These are phyloP conservation scores for Phallusia fumigata DNA, from an alignment of 23 tunicate genomes.

Conservation along the genomic window DNA sequence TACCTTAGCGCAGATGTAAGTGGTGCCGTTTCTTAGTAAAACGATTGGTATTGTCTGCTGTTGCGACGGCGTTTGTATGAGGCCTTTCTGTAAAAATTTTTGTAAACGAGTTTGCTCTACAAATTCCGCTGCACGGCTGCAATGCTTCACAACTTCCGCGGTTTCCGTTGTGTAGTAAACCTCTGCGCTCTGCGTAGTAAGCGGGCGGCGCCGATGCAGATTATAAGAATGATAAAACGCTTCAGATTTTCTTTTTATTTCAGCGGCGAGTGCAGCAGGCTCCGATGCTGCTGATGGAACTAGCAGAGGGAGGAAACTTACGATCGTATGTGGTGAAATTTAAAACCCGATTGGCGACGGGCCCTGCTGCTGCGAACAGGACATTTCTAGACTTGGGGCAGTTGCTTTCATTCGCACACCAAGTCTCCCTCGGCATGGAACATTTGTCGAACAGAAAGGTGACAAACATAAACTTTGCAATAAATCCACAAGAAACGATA, in stretches of 20 bases:
- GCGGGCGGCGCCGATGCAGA: background rate
- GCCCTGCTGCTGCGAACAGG: background rate
- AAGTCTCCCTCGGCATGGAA: constrained; percentile 38
- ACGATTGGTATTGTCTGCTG: no score
- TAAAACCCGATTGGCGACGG: background rate
- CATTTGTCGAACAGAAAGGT: constrained; percentile 36
- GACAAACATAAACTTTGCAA: background rate
- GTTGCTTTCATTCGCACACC: constrained; percentile 24
- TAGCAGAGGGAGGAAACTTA: constrained; percentile 63
- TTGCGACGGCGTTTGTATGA: no score
- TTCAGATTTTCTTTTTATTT: background rate
- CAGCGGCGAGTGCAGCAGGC: constrained; percentile 15
- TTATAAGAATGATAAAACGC: background rate
- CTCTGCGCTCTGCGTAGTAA: background rate
- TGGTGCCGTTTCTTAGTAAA: no score
- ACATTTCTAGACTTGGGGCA: background rate
- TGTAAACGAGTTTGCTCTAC: background rate
- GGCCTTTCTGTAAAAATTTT: no score
- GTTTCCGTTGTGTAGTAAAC: constrained; percentile 3
- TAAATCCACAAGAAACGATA: background rate
- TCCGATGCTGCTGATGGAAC: constrained; percentile 69
- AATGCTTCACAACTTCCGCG: background rate
- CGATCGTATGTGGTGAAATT: constrained; percentile 30
- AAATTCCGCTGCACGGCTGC: background rate
- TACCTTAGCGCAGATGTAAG: no score